Percentiles rank a stretch among this genome's conserved stretches.
These are phyloP conservation scores for Norana najaformis DNA, from an alignment of 2,888 invertebrate species.

Conservation along the genomic window DNA sequence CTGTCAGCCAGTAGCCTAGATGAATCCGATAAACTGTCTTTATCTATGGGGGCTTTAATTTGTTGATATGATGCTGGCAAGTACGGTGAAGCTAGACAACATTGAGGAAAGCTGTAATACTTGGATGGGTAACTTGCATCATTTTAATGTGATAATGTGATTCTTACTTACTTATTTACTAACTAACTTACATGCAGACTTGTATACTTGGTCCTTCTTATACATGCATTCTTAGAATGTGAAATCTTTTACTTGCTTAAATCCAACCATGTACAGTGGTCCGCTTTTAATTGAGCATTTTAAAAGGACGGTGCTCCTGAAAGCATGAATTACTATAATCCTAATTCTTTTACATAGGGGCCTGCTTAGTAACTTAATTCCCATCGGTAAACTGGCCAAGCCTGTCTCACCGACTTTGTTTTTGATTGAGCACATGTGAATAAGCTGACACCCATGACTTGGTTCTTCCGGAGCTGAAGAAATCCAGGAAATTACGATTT, in stretches of 20 bases:
- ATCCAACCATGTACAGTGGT: neutral
- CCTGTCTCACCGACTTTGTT: too few species aligned
- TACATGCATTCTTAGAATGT: neutral
- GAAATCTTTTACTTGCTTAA: neutral
- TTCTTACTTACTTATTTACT: neutral
- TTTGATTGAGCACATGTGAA: neutral
- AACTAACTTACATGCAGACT: too few species aligned
- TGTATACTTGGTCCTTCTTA: neutral
- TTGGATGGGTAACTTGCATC: too few species aligned
- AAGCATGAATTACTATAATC: neutral
- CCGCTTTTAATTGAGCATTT: neutral
- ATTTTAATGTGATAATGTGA: too few species aligned
- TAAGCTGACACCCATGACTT: neutral
- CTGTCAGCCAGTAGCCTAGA: too few species aligned
- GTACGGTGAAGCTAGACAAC: too few species aligned
- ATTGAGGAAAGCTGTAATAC: too few species aligned
- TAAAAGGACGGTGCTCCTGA: neutral
- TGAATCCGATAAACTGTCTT: too few species aligned
- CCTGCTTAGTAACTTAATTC: neutral
- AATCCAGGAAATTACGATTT: neutral
- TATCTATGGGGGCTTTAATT: too few species aligned
- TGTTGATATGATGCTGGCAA: too few species aligned
- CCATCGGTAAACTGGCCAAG: too few species aligned
- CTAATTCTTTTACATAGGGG: neutral
- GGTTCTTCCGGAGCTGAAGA: neutral